Evolutionary conservation across 2,888 invertebrate genomes (phyloP).

Genomic region (Fragum sueziense): DNA sequence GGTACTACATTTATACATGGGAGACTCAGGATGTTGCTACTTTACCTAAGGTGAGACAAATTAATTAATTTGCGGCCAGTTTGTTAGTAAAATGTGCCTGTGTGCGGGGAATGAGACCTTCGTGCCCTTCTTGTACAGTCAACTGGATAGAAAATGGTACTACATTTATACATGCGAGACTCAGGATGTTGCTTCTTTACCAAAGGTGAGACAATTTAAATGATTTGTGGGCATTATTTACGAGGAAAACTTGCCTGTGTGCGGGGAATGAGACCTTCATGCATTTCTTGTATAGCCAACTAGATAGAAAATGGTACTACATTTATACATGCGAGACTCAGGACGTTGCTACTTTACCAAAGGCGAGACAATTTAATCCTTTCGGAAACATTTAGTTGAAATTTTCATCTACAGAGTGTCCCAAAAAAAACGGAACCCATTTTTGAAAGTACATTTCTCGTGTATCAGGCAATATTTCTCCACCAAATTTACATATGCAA

Average conservation of each 20-base stretch:
- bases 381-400: constrained; percentile 83
- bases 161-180: constrained; percentile 84
- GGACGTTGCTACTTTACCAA: constrained; percentile 81
- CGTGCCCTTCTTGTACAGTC: constrained; percentile 83
- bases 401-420: too few species aligned
- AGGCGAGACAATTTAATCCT: too few species aligned
- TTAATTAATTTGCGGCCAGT: too few species aligned
- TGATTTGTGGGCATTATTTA: constrained; percentile 82
- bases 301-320: constrained; percentile 84
- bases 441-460: too few species aligned
- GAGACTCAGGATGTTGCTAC: constrained; percentile 83
- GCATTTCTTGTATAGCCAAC: constrained; percentile 83
- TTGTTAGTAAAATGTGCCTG: constrained; percentile 84
- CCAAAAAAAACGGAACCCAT: too few species aligned
- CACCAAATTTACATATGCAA: constrained; percentile 79
- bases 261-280: constrained; percentile 69
- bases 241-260: constrained; percentile 83
- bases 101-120: constrained; percentile 72
- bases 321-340: constrained; percentile 83
- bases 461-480: too few species aligned
- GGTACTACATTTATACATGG: constrained; percentile 84
- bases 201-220: too few species aligned
- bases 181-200: constrained; percentile 81
- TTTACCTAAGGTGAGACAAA: constrained; percentile 62
- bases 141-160: constrained; percentile 84